A percentile compares a stretch with the other conserved stretches of the same genome.
Conservation (phyloP, 2,888 invertebrate genomes). For the Blastobasis lacticolella region DNA sequence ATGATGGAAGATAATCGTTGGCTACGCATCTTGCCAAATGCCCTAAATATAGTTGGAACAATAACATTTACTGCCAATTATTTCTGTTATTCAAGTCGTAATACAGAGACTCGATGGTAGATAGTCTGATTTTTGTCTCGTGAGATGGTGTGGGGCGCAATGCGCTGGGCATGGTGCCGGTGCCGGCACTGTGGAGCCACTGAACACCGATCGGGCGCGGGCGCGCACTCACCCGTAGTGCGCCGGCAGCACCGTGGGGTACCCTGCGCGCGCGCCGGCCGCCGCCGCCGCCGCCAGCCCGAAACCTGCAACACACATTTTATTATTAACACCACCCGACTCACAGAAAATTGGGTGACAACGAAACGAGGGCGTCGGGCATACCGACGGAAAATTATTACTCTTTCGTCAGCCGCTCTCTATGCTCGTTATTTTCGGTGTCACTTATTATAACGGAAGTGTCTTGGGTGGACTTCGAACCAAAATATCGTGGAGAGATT, state of each 20-base stretch:
- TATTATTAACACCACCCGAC: slow-evolving; percentile 24
- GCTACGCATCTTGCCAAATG: no score
- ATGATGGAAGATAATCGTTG: no score
- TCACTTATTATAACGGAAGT: slow-evolving; percentile 59
- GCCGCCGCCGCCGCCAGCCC: slow-evolving; percentile 70
- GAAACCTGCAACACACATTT: slow-evolving; percentile 50
- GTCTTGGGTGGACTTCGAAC: slow-evolving; percentile 49
- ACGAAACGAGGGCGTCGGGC: slow-evolving; percentile 29
- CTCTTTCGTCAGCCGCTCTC: slow-evolving; percentile 44
- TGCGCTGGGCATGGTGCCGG: slow-evolving; percentile 29
- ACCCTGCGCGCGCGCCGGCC: slow-evolving; percentile 84
- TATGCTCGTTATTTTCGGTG: slow-evolving; percentile 49
- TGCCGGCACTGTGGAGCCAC: slow-evolving; percentile 72
- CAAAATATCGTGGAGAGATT: slow-evolving; percentile 55
- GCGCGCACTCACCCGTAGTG: slow-evolving; percentile 85
- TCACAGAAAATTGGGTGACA: slow-evolving; percentile 26
- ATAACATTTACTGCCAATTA: no score
- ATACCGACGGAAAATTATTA: slow-evolving; percentile 34
- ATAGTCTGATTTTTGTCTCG: slow-evolving; percentile 70
- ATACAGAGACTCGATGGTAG: no score
- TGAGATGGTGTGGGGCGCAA: slow-evolving; percentile 64
- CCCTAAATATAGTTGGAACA: no score
- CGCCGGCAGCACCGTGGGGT: slow-evolving; percentile 84
- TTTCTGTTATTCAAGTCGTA: no score
- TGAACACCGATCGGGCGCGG: slow-evolving; percentile 62